These are phyloP conservation scores for Deroptyus accipitrinus DNA, from an alignment of 2,113 vertebrate genomes.

Conservation along the genomic window DNA sequence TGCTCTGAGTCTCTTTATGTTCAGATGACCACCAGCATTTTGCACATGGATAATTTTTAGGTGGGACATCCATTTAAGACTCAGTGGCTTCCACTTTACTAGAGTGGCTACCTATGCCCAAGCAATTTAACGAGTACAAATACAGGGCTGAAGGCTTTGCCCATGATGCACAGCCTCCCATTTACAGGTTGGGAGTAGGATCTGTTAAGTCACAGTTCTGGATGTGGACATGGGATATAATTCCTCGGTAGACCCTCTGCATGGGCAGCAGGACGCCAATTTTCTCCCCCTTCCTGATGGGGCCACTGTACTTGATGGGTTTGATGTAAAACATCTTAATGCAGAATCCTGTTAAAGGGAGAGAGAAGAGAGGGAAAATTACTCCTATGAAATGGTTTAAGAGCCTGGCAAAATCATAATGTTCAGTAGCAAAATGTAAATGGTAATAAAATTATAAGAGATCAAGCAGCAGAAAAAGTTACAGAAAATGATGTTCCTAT, in stretches of 20 bases:
- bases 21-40: background rate
- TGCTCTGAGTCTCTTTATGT: too few relatives aligned
- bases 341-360: conserved; percentile 51
- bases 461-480: background rate
- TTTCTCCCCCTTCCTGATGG: conserved; percentile 61
- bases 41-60: background rate
- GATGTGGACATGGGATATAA: conserved; percentile 67
- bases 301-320: conserved; percentile 40
- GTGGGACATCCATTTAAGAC: background rate
- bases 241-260: conserved; percentile 67
- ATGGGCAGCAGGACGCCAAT: conserved; percentile 65
- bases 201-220: conserved; percentile 72
- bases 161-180: background rate
- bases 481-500: background rate
- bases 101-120: too few relatives aligned
- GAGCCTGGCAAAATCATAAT: background rate
- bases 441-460: background rate
- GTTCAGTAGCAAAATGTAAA: background rate
- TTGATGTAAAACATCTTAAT: conserved; percentile 73
- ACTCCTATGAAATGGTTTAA: background rate
- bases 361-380: background rate
- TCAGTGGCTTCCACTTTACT: background rate
- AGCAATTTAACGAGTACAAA: background rate
- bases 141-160: background rate
- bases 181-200: conserved; percentile 57